Conservation (phyloP, 2,113 vertebrate genomes). For the Lutjanus erythropterus region DNA sequence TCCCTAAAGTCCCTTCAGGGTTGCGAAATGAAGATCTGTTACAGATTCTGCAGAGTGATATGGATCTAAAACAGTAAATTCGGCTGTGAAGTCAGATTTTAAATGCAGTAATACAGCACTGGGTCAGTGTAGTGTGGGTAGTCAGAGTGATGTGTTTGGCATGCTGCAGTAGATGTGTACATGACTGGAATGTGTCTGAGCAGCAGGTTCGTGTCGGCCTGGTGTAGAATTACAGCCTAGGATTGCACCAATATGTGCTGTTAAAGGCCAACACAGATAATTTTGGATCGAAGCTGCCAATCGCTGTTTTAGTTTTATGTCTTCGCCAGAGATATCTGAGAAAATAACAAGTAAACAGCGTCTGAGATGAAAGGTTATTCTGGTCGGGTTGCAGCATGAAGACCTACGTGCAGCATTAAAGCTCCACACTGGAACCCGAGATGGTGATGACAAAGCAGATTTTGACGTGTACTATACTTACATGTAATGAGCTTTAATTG, state of each 20-base stretch:
- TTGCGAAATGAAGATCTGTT: not conserved
- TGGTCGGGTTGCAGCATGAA: slow-evolving; percentile 12
- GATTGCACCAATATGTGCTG: slow-evolving; percentile 20
- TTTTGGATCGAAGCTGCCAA: slow-evolving; percentile 54
- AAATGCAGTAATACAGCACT: slow-evolving; percentile 47
- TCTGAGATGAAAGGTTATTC: slow-evolving; percentile 6
- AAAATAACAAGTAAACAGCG: slow-evolving; percentile 8
- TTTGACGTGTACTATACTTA: not conserved
- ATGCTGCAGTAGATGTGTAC: slow-evolving; percentile 66
- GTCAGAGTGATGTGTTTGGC: slow-evolving; percentile 52
- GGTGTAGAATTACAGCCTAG: slow-evolving; percentile 65
- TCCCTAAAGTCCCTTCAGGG: too few species aligned
- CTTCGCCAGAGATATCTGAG: slow-evolving; percentile 6
- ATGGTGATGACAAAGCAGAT: slow-evolving; percentile 4
- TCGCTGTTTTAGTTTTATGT: slow-evolving; percentile 36
- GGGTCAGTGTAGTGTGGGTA: slow-evolving; percentile 62
- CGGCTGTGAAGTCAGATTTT: slow-evolving; percentile 44
- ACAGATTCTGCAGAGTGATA: too few species aligned
- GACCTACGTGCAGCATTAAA: not conserved
- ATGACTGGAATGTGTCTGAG: slow-evolving; percentile 72
- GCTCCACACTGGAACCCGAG: not conserved
- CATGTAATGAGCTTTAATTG: not conserved
- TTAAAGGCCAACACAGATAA: slow-evolving; percentile 62
- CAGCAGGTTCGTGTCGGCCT: slow-evolving; percentile 56
- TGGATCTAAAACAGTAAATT: slow-evolving; percentile 36